Conservation (phyloP, 2,888 invertebrate species). For the Lepidocyrtoides sp. region DNA sequence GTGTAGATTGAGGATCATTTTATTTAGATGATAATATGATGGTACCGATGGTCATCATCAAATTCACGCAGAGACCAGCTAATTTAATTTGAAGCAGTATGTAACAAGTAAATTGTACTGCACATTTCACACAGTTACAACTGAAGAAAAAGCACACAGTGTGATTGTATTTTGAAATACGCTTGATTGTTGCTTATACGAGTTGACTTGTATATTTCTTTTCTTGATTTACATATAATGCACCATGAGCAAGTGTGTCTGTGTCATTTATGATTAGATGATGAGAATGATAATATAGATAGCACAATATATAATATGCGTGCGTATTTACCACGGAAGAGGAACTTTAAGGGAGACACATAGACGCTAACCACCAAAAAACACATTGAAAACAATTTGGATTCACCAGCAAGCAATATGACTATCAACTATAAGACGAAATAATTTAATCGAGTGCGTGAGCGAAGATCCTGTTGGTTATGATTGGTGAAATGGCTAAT, state of each 20-base stretch:
- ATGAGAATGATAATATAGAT: no score
- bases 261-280: background rate
- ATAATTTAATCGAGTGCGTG: background rate
- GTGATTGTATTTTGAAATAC: constrained; percentile 22
- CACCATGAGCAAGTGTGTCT: background rate
- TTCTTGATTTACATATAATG: background rate
- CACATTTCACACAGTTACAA: background rate
- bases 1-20: background rate
- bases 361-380: constrained; percentile 48
- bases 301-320: background rate
- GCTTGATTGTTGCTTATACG: background rate
- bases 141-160: background rate
- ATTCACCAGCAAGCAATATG: background rate
- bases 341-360: constrained; percentile 44
- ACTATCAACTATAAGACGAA: background rate
- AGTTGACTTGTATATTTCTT: background rate
- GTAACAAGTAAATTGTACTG: background rate
- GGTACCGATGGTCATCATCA: background rate
- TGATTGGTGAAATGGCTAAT: background rate
- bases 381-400: background rate
- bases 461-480: constrained; percentile 45
- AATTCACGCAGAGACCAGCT: background rate
- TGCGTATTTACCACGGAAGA: constrained; percentile 64
- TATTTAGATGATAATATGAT: background rate
- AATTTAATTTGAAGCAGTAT: background rate